Evolutionary conservation across 2,113 vertebrate species (phyloP).

Genomic region (Cyphotilapia sp.): DNA sequence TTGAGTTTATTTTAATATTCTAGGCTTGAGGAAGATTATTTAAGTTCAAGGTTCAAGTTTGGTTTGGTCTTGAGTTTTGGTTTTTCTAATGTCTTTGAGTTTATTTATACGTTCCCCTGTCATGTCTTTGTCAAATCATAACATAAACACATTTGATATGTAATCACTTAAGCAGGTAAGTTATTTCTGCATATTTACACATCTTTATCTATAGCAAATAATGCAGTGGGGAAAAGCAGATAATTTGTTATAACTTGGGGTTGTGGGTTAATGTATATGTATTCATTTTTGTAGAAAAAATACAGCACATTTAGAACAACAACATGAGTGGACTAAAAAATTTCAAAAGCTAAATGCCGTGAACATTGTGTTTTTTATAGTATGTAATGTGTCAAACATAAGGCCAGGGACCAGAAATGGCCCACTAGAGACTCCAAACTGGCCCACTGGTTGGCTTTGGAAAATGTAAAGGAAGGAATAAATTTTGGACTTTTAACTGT

Average conservation of each 20-base stretch:
- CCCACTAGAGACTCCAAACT: not conserved
- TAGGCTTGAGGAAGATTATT: not conserved
- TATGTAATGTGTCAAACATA: not conserved
- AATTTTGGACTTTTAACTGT: not conserved
- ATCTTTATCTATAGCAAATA: not conserved
- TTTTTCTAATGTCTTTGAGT: not conserved
- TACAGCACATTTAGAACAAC: not conserved
- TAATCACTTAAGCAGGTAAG: not conserved
- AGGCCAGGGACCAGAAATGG: not conserved
- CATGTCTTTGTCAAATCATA: not conserved
- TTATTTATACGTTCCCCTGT: not conserved
- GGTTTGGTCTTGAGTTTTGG: not conserved
- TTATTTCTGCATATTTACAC: not conserved
- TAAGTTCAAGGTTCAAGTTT: not conserved
- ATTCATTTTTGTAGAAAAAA: not conserved
- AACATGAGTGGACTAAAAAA: not conserved
- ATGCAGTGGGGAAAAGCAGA: not conserved
- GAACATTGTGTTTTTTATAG: not conserved
- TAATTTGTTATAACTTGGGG: not conserved
- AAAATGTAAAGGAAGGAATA: not conserved
- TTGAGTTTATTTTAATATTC: not conserved
- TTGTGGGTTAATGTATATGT: not conserved
- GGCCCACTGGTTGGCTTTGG: not conserved
- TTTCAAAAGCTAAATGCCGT: not conserved
- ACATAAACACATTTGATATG: not conserved